A percentile compares a stretch with the other conserved stretches of the same genome.
phyloP scores from a whole-genome alignment of 1,140 invertebrate genomes.

The Anastrepha obliqua region DNA sequence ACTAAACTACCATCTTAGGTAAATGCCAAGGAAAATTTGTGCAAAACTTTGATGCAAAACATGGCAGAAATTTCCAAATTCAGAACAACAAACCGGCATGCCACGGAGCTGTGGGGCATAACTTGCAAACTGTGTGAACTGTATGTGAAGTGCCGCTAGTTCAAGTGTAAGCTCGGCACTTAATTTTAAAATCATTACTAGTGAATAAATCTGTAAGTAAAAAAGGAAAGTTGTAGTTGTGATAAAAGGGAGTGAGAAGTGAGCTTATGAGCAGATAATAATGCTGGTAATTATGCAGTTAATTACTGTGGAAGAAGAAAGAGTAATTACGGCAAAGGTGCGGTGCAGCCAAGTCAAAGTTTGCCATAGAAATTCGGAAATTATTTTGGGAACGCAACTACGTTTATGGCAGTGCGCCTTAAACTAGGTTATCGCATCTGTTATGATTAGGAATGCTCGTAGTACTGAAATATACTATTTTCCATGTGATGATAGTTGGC shows the following conservation, averaged over 20 bases:
- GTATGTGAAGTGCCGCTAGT: not conserved
- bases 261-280: not conserved
- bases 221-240: no score
- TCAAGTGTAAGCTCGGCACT: not conserved
- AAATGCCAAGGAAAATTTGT: not conserved
- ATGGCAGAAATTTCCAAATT: not conserved
- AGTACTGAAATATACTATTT: no score
- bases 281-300: conserved; percentile 1
- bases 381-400: not conserved
- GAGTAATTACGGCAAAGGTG: not conserved
- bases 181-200: conserved; percentile 14
- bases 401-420: not conserved
- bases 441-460: no score
- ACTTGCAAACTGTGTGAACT: not conserved
- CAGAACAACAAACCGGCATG: not conserved
- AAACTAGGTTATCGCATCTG: not conserved
- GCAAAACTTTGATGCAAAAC: not conserved
- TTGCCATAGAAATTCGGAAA: not conserved
- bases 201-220: not conserved
- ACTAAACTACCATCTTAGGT: not conserved
- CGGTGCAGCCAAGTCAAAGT: not conserved
- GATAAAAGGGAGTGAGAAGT: no score
- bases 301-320: not conserved
- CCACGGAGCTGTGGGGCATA: not conserved
- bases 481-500: not conserved